A percentile compares a stretch with the other conserved stretches of the same genome.
These are phyloP conservation scores for Andrena bicolor DNA, from an alignment of 2,888 invertebrate genomes.

Conservation along the genomic window DNA sequence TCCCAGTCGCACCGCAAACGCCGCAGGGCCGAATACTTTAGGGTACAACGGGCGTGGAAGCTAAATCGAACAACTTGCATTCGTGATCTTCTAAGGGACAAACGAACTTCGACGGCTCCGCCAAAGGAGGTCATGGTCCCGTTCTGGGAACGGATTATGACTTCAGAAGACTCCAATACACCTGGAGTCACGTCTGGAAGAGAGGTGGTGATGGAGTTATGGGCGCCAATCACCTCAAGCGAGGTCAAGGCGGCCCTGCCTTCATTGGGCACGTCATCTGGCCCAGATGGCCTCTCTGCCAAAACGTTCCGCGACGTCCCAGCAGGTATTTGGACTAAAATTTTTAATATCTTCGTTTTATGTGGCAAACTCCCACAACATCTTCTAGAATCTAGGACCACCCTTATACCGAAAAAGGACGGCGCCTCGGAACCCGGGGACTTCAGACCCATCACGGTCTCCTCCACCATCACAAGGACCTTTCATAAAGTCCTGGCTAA, in stretches of 20 bases:
- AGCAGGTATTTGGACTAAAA: not conserved
- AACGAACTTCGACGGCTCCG: not conserved
- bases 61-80: constrained; percentile 34
- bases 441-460: constrained; percentile 62
- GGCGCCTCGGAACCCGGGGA: constrained; percentile 48
- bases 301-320: constrained; percentile 37
- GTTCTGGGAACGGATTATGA: constrained; percentile 49
- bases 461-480: constrained; percentile 36
- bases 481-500: constrained; percentile 57
- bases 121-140: constrained; percentile 42
- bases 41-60: constrained; percentile 46
- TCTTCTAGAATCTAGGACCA: constrained; percentile 48
- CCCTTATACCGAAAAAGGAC: constrained; percentile 56
- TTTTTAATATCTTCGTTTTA: constrained; percentile 54
- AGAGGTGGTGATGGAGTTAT: not conserved
- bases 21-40: not conserved
- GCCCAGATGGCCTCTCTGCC: constrained; percentile 43
- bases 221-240: constrained; percentile 22
- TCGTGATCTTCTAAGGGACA: constrained; percentile 30
- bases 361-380: constrained; percentile 49
- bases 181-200: not conserved
- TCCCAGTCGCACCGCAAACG: not conserved
- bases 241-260: constrained; percentile 48
- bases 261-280: constrained; percentile 16
- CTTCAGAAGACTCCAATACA: not conserved